Conservation (phyloP, 2,888 invertebrate genomes). For the Oscheius sp. region DNA sequence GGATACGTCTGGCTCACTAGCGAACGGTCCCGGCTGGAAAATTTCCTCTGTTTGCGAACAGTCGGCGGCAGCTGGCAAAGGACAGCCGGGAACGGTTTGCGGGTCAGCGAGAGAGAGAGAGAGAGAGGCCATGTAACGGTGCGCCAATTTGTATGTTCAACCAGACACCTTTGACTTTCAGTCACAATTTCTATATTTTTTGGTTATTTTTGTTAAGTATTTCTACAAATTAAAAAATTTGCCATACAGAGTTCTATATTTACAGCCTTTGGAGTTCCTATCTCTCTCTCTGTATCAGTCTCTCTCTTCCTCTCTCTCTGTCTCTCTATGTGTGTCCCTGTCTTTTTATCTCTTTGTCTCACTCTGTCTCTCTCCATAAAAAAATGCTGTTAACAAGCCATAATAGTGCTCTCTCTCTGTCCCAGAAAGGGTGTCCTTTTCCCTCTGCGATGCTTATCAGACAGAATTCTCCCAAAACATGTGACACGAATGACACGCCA, state of each 20-base stretch:
- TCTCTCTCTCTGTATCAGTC: no score
- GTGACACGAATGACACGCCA: constrained; percentile 21
- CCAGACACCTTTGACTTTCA: neutral
- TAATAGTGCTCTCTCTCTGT: no score
- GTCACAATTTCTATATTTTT: neutral
- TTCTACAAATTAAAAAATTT: no score
- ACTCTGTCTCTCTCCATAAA: neutral
- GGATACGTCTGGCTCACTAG: neutral
- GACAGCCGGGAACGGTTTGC: constrained; percentile 17
- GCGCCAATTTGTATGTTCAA: constrained; percentile 15
- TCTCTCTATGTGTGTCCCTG: neutral
- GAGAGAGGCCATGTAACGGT: constrained; percentile 17
- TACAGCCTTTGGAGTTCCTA: no score
- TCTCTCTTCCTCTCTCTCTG: no score
- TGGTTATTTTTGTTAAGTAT: neutral
- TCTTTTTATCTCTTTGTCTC: neutral
- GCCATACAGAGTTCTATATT: no score
- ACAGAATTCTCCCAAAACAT: constrained; percentile 28
- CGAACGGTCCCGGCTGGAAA: constrained; percentile 15
- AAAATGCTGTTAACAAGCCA: neutral
- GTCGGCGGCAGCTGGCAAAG: constrained; percentile 12
- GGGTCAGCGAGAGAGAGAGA: constrained; percentile 15
- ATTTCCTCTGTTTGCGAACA: neutral
- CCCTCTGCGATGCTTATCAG: constrained; percentile 16
- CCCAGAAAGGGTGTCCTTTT: no score